These are phyloP conservation scores for Cairina moschata DNA, from an alignment of 2,113 vertebrate genomes.

Conservation along the genomic window DNA sequence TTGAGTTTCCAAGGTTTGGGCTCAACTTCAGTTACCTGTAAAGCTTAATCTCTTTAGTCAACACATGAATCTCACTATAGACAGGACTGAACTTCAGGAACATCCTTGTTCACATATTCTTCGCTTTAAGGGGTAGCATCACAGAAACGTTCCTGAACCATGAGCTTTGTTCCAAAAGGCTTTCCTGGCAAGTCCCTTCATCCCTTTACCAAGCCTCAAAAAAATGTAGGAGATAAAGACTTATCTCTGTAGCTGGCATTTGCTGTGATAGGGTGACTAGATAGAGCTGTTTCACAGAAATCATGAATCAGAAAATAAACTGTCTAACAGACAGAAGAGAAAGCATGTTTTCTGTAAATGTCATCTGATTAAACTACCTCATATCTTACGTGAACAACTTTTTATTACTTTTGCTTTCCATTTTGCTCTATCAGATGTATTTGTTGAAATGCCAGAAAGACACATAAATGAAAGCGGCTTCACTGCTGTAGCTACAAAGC, in stretches of 20 bases:
- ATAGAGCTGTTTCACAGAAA: neutral
- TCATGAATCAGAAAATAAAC: neutral
- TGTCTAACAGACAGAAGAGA: neutral
- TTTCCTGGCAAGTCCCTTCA: neutral
- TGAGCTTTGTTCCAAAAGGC: neutral
- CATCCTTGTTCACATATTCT: neutral
- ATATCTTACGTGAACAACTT: neutral
- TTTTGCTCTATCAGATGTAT: neutral
- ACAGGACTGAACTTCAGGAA: neutral
- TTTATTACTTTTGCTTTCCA: neutral
- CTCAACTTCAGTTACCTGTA: neutral
- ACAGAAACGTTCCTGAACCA: neutral
- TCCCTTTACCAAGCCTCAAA: neutral
- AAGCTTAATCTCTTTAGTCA: neutral
- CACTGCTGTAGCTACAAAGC: neutral
- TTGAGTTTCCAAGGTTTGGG: neutral
- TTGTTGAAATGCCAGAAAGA: neutral
- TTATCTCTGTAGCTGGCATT: neutral
- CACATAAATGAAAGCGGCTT: neutral
- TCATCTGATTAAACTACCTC: neutral
- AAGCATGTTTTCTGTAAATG: neutral
- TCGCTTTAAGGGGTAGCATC: neutral
- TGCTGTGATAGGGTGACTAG: neutral
- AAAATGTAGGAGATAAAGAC: neutral
- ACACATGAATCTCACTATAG: neutral